phyloP scores from a whole-genome alignment of 2,797 vertebrate genomes.

The Novumbra hubbsi region DNA sequence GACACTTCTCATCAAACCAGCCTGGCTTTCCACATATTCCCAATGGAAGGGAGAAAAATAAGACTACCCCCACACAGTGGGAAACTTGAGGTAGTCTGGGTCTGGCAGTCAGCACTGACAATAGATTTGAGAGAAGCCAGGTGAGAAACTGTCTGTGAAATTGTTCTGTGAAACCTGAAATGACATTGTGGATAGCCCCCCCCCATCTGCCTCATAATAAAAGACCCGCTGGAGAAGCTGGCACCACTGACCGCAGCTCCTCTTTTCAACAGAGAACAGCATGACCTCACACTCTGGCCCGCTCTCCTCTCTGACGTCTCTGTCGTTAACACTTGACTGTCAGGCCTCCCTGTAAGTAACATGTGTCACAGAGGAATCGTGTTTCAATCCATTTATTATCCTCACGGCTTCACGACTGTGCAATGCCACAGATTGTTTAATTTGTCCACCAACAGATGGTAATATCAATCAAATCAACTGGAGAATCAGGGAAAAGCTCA shows the following conservation, averaged over 20 bases:
- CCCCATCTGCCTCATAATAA: conserved; percentile 6
- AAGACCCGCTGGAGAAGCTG: conserved; percentile 39
- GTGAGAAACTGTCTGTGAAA: background rate
- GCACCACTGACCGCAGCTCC: conserved; percentile 30
- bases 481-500: background rate
- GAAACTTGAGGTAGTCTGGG: background rate
- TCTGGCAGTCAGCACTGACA: background rate
- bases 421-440: conserved; percentile 23
- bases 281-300: conserved; percentile 58
- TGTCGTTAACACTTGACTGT: conserved; percentile 33
- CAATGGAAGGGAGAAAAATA: background rate
- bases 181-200: background rate
- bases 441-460: background rate
- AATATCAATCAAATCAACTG: conserved; percentile 39
- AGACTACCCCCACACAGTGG: background rate
- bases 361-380: conserved; percentile 49
- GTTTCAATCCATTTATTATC: conserved; percentile 51
- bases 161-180: background rate
- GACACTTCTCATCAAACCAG: background rate
- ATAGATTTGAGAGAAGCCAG: background rate
- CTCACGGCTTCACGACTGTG: conserved; percentile 12
- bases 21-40: background rate
- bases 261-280: conserved; percentile 27
- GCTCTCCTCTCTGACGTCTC: conserved; percentile 55
- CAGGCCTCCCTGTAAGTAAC: conserved; percentile 40